Conservation (phyloP, 2,888 invertebrate species). For the Plagodis pulveraria region DNA sequence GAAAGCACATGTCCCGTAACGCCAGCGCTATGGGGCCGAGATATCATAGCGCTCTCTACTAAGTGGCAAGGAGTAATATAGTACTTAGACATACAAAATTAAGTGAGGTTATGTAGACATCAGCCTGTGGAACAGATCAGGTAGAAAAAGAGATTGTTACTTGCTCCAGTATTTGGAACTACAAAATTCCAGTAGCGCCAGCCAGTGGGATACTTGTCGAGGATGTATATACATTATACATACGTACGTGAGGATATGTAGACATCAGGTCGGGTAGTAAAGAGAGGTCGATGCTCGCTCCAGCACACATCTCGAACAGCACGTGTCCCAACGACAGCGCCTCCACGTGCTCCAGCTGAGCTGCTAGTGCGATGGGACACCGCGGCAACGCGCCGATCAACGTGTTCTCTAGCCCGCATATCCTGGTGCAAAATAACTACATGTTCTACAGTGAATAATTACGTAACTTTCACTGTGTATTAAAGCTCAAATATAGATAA, state of each 20-base stretch:
- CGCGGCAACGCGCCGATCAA: constrained; percentile 90
- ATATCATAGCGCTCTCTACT: too few species aligned
- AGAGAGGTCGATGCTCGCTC: constrained; percentile 90
- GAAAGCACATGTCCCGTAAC: too few species aligned
- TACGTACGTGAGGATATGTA: constrained; percentile 89
- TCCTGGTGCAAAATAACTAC: constrained; percentile 68
- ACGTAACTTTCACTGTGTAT: background rate
- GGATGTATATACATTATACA: background rate
- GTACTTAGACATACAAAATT: too few species aligned
- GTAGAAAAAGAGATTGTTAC: too few species aligned
- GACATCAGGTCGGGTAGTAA: constrained; percentile 89
- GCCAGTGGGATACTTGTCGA: too few species aligned
- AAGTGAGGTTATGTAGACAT: too few species aligned
- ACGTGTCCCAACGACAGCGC: constrained; percentile 91
- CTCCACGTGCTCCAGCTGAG: constrained; percentile 74
- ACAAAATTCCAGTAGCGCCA: too few species aligned
- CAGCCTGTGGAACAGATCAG: too few species aligned
- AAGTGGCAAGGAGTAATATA: too few species aligned
- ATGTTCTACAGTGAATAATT: background rate
- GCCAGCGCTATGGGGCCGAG: too few species aligned
- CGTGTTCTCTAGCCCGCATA: constrained; percentile 95
- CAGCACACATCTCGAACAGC: constrained; percentile 96
- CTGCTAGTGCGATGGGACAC: constrained; percentile 62
- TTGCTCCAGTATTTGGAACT: too few species aligned
- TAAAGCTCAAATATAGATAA: too few species aligned